Evolutionary conservation across 35 echinoderm and acorn worm genomes (phyloP), one percentile per base, ranked within the genome.

Genomic region (Heliocidaris tuberculata): DNA sequence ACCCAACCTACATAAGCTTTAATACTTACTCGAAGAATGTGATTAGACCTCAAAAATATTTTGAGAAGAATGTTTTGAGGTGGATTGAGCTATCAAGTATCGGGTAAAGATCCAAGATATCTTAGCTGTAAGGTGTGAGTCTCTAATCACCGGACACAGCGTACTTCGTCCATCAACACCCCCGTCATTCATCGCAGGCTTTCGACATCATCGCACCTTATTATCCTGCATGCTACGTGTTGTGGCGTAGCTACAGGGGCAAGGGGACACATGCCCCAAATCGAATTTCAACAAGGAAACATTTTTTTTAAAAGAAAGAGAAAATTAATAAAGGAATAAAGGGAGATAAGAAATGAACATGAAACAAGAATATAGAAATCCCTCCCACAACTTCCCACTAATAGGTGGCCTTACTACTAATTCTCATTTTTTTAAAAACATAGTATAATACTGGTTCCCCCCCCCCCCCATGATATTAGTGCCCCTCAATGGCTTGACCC

Each of bases 21-120:
- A 16, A 70, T 52, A 56, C 11, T 13, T 56, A 56, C 2, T 56
- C 15, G 52, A 56, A 56, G 9, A 56, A 56, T 56, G 21, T 71
- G 21, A 52, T 52, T 52, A 52, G 1, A 52, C 50, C 50, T 52
- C 13, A 6, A 27, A 24, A 78, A 7, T 78, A 78, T n/a, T 78
- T 78, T 78, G 27, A 24, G 27, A 78, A 19, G 65, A 78, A 27
- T 78, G 27, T 19, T n/a, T 6, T 78, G 65, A 0, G 27, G 59
- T 12, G 59, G 65, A 78, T 78, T 78, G 65, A 78, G 65, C 65
- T 78, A 78, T 78, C 65, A 78, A n/a, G 65, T 78, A n/a, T 78
- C 65, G 17, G 27, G 21, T 78, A 27, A 27, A 78, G 65, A 78
- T 78, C 27, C 0, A 78, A 78, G 65, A 78, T 78, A 78, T 78